A percentile compares a stretch with the other conserved stretches of the same genome.
Evolutionary conservation across 2,113 vertebrate genomes (phyloP).

Genomic region (Oostethus manadensis): DNA sequence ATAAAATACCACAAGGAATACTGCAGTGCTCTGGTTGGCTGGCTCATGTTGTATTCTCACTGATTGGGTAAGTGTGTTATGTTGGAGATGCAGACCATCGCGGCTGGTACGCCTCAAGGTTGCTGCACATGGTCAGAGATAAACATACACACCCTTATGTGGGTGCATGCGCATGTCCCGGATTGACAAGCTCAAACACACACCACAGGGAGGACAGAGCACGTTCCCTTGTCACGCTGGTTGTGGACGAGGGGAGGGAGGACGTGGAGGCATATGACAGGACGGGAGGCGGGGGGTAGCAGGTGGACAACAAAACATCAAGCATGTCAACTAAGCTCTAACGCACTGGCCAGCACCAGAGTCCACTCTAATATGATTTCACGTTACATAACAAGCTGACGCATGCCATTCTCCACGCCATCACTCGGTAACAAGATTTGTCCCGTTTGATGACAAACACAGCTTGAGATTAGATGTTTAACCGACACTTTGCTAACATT

Average conservation of each 20-base stretch:
- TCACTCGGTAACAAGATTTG: conserved; percentile 11
- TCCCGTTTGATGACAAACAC: background rate
- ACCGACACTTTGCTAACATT: no score
- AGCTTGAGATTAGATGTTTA: background rate
- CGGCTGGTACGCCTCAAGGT: conserved; percentile 8
- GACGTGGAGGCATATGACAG: background rate
- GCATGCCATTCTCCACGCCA: conserved; percentile 30
- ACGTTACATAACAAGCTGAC: conserved; percentile 59
- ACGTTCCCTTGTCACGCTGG: background rate
- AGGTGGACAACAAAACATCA: conserved; percentile 47
- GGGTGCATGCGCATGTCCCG: background rate
- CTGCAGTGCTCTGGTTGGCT: background rate
- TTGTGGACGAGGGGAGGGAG: conserved; percentile 8
- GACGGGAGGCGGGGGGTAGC: conserved; percentile 12
- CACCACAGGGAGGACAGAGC: background rate
- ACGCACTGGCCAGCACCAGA: conserved; percentile 17
- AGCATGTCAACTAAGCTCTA: conserved; percentile 33
- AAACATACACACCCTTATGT: conserved; percentile 9
- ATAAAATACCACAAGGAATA: background rate
- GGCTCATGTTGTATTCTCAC: background rate
- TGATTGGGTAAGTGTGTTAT: no score
- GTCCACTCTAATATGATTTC: conserved; percentile 57
- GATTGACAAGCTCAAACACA: background rate
- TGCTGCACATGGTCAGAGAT: conserved; percentile 14
- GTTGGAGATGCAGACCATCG: no score